Conservation (phyloP, 2,888 invertebrate species). For the Lasioglossum morio region DNA sequence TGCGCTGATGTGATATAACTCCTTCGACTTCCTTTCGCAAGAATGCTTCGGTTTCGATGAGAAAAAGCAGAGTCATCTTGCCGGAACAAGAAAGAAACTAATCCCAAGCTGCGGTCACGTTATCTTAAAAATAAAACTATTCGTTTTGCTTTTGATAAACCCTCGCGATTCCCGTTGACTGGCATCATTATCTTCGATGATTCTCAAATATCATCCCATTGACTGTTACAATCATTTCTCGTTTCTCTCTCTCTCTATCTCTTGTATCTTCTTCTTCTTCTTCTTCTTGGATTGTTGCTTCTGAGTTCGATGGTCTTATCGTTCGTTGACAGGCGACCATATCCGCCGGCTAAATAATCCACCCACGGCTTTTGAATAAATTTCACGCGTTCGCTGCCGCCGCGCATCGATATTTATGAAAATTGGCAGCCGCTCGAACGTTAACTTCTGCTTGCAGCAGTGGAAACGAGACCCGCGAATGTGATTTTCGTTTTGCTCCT, state of each 20-base stretch:
- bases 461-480: background rate
- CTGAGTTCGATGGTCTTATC: background rate
- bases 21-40: background rate
- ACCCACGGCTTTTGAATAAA: conserved; percentile 2
- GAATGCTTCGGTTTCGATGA: background rate
- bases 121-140: background rate
- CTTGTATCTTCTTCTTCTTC: background rate
- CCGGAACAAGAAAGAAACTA: background rate
- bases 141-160: background rate
- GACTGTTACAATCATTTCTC: background rate
- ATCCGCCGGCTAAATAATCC: conserved; percentile 19
- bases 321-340: background rate
- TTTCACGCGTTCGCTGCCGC: background rate
- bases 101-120: background rate
- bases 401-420: conserved; percentile 1
- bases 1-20: background rate
- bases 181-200: background rate
- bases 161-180: background rate
- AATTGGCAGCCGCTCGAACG: conserved; percentile 4
- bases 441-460: background rate
- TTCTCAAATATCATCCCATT: background rate
- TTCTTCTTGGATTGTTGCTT: background rate
- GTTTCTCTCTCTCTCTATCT: background rate
- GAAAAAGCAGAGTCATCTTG: background rate
- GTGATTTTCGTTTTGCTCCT: background rate